Evolutionary conservation across 2,797 vertebrate genomes (phyloP), one percentile per base, ranked within the genome.

Genomic region (Adrianichthys oophorus): DNA sequence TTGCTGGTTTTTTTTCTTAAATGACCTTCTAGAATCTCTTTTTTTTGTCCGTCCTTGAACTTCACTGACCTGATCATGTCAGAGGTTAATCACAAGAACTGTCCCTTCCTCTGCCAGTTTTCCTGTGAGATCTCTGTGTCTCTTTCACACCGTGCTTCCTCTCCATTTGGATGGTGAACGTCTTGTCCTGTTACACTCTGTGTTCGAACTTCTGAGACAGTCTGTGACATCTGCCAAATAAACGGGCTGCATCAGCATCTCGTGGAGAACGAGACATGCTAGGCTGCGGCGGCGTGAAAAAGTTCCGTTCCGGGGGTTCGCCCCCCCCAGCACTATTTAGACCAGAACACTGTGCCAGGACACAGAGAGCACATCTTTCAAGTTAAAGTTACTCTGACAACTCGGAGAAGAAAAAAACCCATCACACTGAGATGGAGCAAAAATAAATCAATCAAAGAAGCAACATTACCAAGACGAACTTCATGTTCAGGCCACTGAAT

Each of bases 161-260:
- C 61, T 46, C 52, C 50, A 8, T 57, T 17, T 42, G 1, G 42
- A 66, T 65, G 58, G 57, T 68, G 86, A 76, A 83, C 80, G 26
- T 81, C 77, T 74, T 80, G 84, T 87, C 74, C 86, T 78, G 68
- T 87, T 76, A 72, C 73, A 72, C 62, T 12, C 56, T 74, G 80
- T 78, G 67, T 82, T 65, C 55, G 65, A 80, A 71, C 67, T 73
- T 14, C 17, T 74, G 42, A 37, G 32, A 70, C 43, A 55, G 69
- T 48, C 70, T 67, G 55, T 72, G 72, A 70, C 74, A 74, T 65
- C 84, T 78, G 64, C 77, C 51, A 47, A 68, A 55, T 52, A 61
- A 87, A 78, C 50, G 51, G 63, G 68, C 59, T 64, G 70, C 65
- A 77, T 65, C 69, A 81, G 74, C 50, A 56, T 57, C 75, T 72